phyloP scores from a whole-genome alignment of 2,113 vertebrate genomes.

The Pseudorasbora parva region DNA sequence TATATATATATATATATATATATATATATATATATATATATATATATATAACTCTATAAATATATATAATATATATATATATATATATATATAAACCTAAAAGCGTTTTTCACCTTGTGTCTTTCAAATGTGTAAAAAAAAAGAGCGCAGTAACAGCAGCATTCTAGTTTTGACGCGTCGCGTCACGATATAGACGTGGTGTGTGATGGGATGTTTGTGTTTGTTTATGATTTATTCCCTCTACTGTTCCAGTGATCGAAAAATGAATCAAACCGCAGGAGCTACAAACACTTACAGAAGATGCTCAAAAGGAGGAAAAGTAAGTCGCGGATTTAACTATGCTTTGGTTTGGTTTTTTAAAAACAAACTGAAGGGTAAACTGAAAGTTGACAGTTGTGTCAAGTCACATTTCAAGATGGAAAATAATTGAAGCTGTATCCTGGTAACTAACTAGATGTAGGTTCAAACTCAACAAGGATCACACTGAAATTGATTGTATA shows the following conservation, averaged over 20 bases:
- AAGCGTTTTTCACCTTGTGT: background rate
- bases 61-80: too few species aligned
- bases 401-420: background rate
- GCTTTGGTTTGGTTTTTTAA: background rate
- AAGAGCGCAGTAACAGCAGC: background rate
- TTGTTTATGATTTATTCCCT: slow-evolving; percentile 14
- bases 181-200: background rate
- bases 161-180: background rate
- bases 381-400: background rate
- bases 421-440: background rate
- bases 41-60: too few species aligned
- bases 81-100: background rate
- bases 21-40: too few species aligned
- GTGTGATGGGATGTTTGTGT: background rate
- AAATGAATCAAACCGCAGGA: slow-evolving; percentile 81
- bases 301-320: slow-evolving; percentile 78
- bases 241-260: background rate
- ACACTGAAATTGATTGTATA: too few species aligned
- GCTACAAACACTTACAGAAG: slow-evolving; percentile 75
- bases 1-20: too few species aligned
- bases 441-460: background rate
- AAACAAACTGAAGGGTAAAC: background rate
- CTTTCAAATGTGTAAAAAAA: background rate
- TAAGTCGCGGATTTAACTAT: slow-evolving; percentile 57
- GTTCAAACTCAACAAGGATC: too few species aligned